Evolutionary conservation across 1,140 invertebrate genomes (phyloP).

Genomic region (Lepidurus arcticus): DNA sequence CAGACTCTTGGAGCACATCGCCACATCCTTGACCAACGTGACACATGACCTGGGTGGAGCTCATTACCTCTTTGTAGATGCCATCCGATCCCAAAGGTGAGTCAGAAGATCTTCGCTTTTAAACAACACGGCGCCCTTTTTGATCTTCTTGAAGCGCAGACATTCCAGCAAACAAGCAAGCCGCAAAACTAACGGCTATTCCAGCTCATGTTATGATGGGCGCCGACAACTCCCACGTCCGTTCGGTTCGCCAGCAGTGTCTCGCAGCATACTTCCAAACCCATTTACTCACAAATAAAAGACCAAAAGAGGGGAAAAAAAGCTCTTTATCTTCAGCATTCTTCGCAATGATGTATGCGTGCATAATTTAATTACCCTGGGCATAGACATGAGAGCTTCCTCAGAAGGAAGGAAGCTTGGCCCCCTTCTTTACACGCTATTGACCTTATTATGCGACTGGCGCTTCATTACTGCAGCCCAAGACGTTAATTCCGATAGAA

Average conservation of each 20-base stretch:
- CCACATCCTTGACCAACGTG: neutral
- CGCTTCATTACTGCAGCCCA: neutral
- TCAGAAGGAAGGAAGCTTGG: slow-evolving; percentile 8
- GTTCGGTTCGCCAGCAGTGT: neutral
- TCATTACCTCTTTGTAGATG: neutral
- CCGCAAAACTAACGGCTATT: slow-evolving; percentile 17
- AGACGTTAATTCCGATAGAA: neutral
- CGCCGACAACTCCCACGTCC: slow-evolving; percentile 1
- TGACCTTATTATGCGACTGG: neutral
- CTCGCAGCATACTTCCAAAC: neutral
- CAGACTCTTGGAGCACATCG: neutral
- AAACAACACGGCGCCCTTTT: neutral
- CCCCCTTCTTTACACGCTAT: neutral
- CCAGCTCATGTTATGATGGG: neutral
- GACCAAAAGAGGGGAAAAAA: neutral
- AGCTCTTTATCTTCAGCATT: neutral
- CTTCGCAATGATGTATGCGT: neutral
- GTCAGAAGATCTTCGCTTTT: neutral
- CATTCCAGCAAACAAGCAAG: slow-evolving; percentile 8
- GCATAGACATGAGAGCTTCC: neutral
- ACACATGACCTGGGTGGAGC: slow-evolving; percentile 20
- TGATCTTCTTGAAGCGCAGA: neutral
- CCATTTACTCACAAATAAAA: neutral
- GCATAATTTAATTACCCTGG: slow-evolving; percentile 10
- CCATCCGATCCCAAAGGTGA: neutral